Base-by-base conservation (phyloP, 1,140 invertebrate species). In the Sarcophaga bullata region DNA sequence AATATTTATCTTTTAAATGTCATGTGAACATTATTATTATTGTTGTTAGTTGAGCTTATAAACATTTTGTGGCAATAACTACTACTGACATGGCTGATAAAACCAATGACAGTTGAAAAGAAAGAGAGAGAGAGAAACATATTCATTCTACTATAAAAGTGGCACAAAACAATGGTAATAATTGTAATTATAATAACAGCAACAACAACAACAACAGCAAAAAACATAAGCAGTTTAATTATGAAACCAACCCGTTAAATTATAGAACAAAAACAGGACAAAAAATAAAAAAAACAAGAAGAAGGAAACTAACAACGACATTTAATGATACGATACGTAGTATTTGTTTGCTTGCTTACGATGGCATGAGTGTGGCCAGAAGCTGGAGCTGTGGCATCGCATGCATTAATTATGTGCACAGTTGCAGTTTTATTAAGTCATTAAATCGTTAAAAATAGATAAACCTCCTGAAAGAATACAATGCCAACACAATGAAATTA, bases 341-440 rank as follows among this genome's bases (percentile, higher is more conserved):
- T 37, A 37, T 37, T 37, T 37, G 25, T 1, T 52, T 52, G 50
- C 13, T 52, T 52, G 13, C 50, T n/a, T n/a, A n/a, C 1, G n/a
- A 58, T 58, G n/a, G 13, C 50, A 52, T 52, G 50, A 10, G 6
- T 52, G 8, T 37, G 25, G 25, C 17, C 17, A 72, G 62, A 13
- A 15, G 58, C 15, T 4, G 58, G 15, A 62, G 58, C 58, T 7
- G 4, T 25, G 62, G 62, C 17, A 19, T 17, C 17, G 62, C 6
- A n/a, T 80, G 78, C 78, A 80, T 80, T 54, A 80, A 80, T 80
- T 80, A 80, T 80, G 54, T 58, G 50, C 73, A 76, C 78, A 52
- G 78, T 52, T 80, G 78, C 78, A 80, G 54, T 80, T 80, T 54
- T 54, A 80, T 80, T 80, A 80, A 54, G 78, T 80, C 78, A 80